Percentiles rank a stretch among this genome's conserved stretches.
phyloP scores from a whole-genome alignment of 1,140 invertebrate species.

The Bradynema listronoti region DNA sequence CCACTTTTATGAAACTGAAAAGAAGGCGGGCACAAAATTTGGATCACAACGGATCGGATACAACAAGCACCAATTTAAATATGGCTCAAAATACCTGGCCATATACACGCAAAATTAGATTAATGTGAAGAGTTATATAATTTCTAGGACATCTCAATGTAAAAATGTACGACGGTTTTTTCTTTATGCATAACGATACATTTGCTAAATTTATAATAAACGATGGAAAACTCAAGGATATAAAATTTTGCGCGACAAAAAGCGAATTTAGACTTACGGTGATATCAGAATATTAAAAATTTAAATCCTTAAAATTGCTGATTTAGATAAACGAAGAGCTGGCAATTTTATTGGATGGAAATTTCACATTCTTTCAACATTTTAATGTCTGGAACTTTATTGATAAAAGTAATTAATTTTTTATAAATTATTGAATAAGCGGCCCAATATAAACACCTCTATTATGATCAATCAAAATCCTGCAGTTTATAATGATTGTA shows the following conservation, averaged over 20 bases:
- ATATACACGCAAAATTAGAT: too few relatives aligned
- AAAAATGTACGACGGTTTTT: conserved; percentile 53
- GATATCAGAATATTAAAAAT: conserved; percentile 1
- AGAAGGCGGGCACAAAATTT: too few relatives aligned
- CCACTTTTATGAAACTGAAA: too few relatives aligned
- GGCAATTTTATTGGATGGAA: conserved; percentile 44
- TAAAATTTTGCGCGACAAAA: conserved; percentile 44
- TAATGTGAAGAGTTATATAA: too few relatives aligned
- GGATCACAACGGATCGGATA: too few relatives aligned
- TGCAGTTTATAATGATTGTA: neutral
- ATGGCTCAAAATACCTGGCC: too few relatives aligned
- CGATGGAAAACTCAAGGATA: conserved; percentile 51
- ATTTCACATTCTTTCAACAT: conserved; percentile 49
- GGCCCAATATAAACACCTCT: neutral
- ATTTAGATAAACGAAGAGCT: conserved; percentile 42
- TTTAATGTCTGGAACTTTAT: conserved; percentile 49
- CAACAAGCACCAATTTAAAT: too few relatives aligned
- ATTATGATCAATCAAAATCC: neutral
- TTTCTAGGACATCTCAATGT: conserved; percentile 45
- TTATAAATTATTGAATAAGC: neutral
- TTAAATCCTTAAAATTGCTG: conserved; percentile 6
- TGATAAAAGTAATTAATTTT: conserved; percentile 26
- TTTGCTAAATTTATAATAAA: conserved; percentile 28
- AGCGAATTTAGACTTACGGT: conserved; percentile 29
- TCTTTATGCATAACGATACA: conserved; percentile 46